phyloP scores from a whole-genome alignment of 2,113 vertebrate species.

The Cyanoramphus novaezelandiae region DNA sequence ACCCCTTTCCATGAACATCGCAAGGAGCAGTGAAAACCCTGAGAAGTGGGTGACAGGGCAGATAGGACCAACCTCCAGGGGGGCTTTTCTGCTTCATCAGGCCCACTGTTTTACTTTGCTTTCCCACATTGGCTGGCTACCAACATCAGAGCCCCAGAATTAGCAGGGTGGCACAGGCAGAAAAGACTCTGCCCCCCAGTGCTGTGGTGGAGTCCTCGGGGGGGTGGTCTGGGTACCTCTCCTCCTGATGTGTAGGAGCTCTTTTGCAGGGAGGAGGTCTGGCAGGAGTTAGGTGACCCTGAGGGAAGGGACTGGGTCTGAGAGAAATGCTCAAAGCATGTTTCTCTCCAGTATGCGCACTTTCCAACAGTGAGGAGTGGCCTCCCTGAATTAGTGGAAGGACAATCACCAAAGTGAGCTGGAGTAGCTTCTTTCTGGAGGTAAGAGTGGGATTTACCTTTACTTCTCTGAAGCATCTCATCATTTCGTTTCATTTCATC shows the following conservation, averaged over 20 bases:
- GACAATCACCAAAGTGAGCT: background rate
- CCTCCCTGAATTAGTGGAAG: background rate
- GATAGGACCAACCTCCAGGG: rapidly evolving
- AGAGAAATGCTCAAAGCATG: background rate
- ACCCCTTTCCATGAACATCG: background rate
- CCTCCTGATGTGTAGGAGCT: background rate
- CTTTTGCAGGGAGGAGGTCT: background rate
- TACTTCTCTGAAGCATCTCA: background rate
- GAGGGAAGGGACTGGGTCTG: background rate
- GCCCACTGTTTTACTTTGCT: background rate
- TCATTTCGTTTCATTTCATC: too few relatives aligned
- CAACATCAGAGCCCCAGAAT: background rate
- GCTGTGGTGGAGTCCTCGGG: background rate
- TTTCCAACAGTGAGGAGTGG: background rate
- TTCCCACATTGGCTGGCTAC: background rate
- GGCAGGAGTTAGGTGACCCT: background rate
- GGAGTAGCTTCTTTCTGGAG: background rate
- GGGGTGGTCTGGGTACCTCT: background rate
- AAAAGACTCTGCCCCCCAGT: background rate
- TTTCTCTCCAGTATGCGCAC: background rate
- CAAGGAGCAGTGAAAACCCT: background rate
- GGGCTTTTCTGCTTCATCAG: background rate
- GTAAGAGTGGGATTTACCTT: background rate
- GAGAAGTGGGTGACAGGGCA: background rate
- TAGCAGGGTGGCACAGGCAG: background rate